phyloP scores from a whole-genome alignment of 2,888 invertebrate species.

The Conus canariensis region DNA sequence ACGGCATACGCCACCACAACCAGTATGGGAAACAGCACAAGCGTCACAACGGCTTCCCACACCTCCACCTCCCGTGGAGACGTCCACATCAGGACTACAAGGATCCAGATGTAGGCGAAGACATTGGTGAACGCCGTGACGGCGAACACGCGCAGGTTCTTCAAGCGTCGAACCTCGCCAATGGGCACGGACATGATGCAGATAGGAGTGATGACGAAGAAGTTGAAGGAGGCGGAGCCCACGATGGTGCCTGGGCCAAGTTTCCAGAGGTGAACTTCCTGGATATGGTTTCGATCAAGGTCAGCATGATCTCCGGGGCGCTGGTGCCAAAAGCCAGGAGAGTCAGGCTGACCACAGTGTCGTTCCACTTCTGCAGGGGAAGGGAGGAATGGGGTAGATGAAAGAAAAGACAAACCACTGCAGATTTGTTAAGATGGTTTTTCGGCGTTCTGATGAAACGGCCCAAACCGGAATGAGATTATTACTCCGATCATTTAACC shows the following conservation, averaged over 20 bases:
- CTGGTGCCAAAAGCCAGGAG: conserved; percentile 82
- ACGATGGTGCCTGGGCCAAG: conserved; percentile 83
- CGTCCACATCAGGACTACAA: conserved; percentile 79
- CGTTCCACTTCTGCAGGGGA: conserved; percentile 78
- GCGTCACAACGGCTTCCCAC: conserved; percentile 83
- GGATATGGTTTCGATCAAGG: conserved; percentile 75
- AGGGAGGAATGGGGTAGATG: neutral
- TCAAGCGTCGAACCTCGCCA: conserved; percentile 76
- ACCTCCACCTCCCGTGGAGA: conserved; percentile 79
- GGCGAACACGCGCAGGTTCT: conserved; percentile 79
- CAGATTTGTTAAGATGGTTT: too few relatives aligned
- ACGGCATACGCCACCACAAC: conserved; percentile 81
- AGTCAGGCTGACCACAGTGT: conserved; percentile 82
- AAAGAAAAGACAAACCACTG: too few relatives aligned
- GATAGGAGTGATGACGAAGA: conserved; percentile 81
- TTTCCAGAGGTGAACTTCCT: conserved; percentile 78
- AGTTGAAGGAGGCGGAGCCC: conserved; percentile 83
- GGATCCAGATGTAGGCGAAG: conserved; percentile 83
- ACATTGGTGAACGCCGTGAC: conserved; percentile 78
- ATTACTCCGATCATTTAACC: too few relatives aligned
- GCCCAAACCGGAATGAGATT: too few relatives aligned
- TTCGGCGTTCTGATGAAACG: too few relatives aligned
- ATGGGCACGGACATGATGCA: conserved; percentile 80
- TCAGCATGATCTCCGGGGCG: conserved; percentile 67
- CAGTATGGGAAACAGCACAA: conserved; percentile 82